Conservation (phyloP, 2,888 invertebrate species). For the Coenonympha arcania region DNA sequence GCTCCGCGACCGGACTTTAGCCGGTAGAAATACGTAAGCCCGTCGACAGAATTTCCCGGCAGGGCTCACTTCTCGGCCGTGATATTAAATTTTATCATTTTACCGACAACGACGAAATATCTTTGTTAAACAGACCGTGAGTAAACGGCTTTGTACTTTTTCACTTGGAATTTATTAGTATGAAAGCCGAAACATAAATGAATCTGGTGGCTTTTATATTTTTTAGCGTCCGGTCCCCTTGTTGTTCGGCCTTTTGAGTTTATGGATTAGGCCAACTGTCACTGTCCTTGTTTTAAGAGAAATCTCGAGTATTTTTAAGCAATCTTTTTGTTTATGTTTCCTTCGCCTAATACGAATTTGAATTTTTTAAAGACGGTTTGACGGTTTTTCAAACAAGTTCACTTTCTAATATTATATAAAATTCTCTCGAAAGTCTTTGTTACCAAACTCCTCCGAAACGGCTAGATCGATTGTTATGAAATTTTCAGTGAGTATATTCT, state of each 20-base stretch:
- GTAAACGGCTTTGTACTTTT: slow-evolving; percentile 41
- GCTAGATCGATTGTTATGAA: no score
- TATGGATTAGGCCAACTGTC: background rate
- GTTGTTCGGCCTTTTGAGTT: slow-evolving; percentile 1
- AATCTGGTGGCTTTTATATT: slow-evolving; percentile 6
- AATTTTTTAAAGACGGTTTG: no score
- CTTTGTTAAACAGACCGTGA: slow-evolving; percentile 54
- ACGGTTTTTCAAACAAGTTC: no score
- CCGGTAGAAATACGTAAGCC: slow-evolving; percentile 7
- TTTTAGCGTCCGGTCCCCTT: slow-evolving; percentile 1
- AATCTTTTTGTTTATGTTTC: background rate
- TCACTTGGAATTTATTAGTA: slow-evolving; percentile 32
- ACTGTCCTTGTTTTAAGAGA: background rate
- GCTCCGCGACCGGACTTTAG: no score
- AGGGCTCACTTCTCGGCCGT: slow-evolving; percentile 32
- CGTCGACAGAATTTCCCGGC: slow-evolving; percentile 38
- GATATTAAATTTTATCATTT: slow-evolving; percentile 63
- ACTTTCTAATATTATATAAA: no score
- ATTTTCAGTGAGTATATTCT: no score
- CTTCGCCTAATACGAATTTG: no score
- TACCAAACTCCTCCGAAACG: no score
- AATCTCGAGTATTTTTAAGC: background rate
- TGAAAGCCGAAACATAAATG: slow-evolving; percentile 15
- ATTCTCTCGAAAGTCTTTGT: no score
- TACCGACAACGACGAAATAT: slow-evolving; percentile 47